Percentiles rank a stretch among this genome's conserved stretches.
Evolutionary conservation across 2,888 invertebrate species (phyloP).

Genomic region (Synanthedon vespiformis): DNA sequence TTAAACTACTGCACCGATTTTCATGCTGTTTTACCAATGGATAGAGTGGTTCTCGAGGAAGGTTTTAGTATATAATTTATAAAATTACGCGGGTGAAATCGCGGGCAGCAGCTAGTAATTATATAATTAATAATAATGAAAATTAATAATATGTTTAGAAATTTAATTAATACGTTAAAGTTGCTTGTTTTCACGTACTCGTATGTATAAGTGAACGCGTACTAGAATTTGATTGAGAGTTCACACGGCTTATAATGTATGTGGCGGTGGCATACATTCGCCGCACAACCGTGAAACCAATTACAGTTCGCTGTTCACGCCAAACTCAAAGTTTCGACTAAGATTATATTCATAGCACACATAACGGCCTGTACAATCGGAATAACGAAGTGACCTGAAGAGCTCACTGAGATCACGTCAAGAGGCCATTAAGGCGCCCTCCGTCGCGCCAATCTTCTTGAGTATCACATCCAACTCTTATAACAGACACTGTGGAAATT

Average conservation of each 20-base stretch:
- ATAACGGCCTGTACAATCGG: constrained; percentile 52
- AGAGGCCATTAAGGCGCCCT: constrained; percentile 66
- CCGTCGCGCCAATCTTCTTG: constrained; percentile 57
- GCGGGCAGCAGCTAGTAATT: too few species aligned
- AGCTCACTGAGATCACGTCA: constrained; percentile 45
- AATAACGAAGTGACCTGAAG: constrained; percentile 68
- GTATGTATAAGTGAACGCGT: background rate
- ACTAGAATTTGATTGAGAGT: background rate
- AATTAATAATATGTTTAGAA: too few species aligned
- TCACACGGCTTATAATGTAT: background rate
- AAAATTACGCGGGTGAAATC: too few species aligned
- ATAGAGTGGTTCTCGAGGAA: too few species aligned
- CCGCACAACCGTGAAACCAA: constrained; percentile 13
- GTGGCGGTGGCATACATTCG: background rate
- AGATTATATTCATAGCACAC: constrained; percentile 2
- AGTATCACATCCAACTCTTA: constrained; percentile 52
- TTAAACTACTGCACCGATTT: too few species aligned
- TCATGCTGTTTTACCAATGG: too few species aligned
- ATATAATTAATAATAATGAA: too few species aligned
- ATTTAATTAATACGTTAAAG: too few species aligned
- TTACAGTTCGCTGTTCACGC: constrained; percentile 21
- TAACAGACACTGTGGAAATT: constrained; percentile 32
- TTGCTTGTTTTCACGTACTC: background rate
- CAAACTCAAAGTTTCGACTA: constrained; percentile 22
- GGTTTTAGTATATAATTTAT: too few species aligned